Conservation (phyloP, 2,888 invertebrate genomes). For the Bombyx huttoni region DNA sequence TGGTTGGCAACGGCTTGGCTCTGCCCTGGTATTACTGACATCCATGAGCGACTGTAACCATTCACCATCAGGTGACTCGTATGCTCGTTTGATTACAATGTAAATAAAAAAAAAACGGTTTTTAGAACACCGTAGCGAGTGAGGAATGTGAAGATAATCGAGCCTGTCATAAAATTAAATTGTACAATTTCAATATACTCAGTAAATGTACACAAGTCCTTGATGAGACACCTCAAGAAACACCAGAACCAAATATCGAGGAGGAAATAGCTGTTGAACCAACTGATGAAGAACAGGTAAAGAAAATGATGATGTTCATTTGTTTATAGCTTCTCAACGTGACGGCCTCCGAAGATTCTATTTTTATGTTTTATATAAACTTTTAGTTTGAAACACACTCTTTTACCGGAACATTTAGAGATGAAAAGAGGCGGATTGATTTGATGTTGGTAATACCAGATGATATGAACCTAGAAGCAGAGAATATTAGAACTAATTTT, state of each 20-base stretch:
- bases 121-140: not conserved
- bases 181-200: not conserved
- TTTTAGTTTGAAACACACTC: too few relatives aligned
- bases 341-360: too few relatives aligned
- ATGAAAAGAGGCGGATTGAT: slow-evolving; percentile 21
- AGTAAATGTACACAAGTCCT: not conserved
- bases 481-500: slow-evolving; percentile 14
- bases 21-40: too few relatives aligned
- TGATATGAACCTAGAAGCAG: slow-evolving; percentile 7
- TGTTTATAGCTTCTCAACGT: not conserved
- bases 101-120: too few relatives aligned
- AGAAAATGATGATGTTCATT: not conserved
- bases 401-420: slow-evolving; percentile 16
- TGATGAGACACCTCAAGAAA: not conserved
- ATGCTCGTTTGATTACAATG: too few relatives aligned
- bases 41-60: too few relatives aligned
- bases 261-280: too few relatives aligned
- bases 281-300: not conserved
- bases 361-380: too few relatives aligned
- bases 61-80: too few relatives aligned
- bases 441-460: slow-evolving; percentile 20
- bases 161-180: not conserved
- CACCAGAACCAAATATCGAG: too few relatives aligned
- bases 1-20: too few relatives aligned
- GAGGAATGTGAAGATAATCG: not conserved